phyloP scores from a whole-genome alignment of 2,888 invertebrate species.

The Gryllus longicercus region DNA sequence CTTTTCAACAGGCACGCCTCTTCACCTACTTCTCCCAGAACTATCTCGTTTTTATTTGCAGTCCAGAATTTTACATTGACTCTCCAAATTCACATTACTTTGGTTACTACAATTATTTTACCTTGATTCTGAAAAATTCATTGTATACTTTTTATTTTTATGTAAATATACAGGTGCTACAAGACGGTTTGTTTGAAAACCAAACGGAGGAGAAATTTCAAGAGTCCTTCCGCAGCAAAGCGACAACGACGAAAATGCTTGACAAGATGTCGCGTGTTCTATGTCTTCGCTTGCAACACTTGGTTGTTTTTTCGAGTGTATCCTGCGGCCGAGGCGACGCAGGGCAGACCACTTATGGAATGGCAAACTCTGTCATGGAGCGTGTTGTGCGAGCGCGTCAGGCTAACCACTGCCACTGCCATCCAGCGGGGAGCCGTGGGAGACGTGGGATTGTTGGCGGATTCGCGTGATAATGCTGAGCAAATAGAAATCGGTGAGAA shows the following conservation, averaged over 20 bases:
- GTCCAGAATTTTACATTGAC: neutral
- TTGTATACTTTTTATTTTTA: neutral
- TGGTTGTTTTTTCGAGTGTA: slow-evolving; percentile 89
- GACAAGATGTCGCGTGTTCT: slow-evolving; percentile 62
- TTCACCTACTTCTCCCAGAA: no score
- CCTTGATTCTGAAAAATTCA: neutral
- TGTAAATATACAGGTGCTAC: slow-evolving; percentile 47
- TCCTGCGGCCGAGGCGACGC: slow-evolving; percentile 88
- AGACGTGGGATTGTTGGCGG: slow-evolving; percentile 67
- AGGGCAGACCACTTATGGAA: slow-evolving; percentile 88
- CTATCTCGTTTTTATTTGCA: no score
- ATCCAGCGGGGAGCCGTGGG: slow-evolving; percentile 93
- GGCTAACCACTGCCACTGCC: slow-evolving; percentile 70
- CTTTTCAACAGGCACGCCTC: no score
- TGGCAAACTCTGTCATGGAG: slow-evolving; percentile 88
- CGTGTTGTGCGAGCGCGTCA: slow-evolving; percentile 74
- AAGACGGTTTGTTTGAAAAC: slow-evolving; percentile 73
- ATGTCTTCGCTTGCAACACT: slow-evolving; percentile 60
- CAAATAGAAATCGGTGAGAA: slow-evolving; percentile 67
- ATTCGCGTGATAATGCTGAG: slow-evolving; percentile 57
- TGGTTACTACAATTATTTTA: neutral
- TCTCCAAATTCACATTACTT: neutral
- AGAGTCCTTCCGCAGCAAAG: slow-evolving; percentile 72
- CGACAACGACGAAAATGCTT: slow-evolving; percentile 71
- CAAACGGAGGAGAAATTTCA: slow-evolving; percentile 67